Evolutionary conservation across 1,140 invertebrate genomes (phyloP).

Genomic region (Zeugodacus cucurbitae): DNA sequence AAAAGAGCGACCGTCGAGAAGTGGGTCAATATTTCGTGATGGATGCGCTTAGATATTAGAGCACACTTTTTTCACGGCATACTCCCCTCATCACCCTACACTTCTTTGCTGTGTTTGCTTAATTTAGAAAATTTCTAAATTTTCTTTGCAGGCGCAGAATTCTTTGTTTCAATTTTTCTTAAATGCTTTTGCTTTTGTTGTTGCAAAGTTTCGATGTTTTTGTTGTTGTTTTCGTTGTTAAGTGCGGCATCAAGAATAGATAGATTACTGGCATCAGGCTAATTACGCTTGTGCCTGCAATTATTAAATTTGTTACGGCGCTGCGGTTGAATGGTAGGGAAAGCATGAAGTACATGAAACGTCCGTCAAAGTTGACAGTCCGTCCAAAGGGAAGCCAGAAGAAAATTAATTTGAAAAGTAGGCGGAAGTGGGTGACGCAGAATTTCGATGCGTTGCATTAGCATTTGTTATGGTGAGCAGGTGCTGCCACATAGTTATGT

Average conservation of each 20-base stretch:
- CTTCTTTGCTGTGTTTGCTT: background rate
- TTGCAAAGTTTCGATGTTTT: background rate
- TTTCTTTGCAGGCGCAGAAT: background rate
- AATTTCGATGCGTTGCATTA: background rate
- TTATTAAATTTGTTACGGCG: slow-evolving; percentile 17
- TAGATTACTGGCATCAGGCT: background rate
- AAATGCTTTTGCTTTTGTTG: background rate
- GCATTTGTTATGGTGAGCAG: background rate
- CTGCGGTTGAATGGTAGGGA: background rate
- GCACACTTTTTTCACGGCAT: background rate
- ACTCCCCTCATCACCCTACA: no score
- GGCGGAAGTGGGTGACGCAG: background rate
- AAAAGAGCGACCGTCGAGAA: background rate
- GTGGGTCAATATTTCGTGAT: slow-evolving; percentile 6
- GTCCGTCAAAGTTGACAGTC: background rate
- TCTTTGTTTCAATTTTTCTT: background rate
- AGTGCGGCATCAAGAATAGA: no score
- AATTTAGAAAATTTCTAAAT: slow-evolving; percentile 2
- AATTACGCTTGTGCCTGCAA: background rate
- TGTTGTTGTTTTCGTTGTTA: background rate
- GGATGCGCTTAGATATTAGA: background rate
- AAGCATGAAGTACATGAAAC: background rate
- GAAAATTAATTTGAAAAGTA: background rate
- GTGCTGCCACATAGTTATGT: background rate
- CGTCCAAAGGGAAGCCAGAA: background rate